A percentile compares a stretch with the other conserved stretches of the same genome.
Evolutionary conservation across 2,888 invertebrate species (phyloP).

Genomic region (Amblyteles armatorius): DNA sequence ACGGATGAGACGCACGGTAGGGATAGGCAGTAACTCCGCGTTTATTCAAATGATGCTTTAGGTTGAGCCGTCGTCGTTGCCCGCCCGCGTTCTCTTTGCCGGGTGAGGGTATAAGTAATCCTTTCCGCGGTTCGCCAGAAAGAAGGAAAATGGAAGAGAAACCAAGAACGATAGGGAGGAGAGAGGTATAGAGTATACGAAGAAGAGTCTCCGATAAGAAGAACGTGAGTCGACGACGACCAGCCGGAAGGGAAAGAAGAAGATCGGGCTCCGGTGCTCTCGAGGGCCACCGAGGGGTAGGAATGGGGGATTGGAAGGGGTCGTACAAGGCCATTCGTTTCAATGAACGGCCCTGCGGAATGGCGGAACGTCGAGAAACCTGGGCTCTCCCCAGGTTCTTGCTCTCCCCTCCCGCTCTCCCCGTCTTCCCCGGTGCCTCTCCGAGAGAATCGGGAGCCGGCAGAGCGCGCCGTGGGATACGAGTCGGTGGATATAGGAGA

Average conservation of each 20-base stretch:
- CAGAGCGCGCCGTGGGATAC: conserved; percentile 61
- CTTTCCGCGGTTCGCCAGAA: conserved; percentile 63
- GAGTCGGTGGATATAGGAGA: conserved; percentile 67
- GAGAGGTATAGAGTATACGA: conserved; percentile 31
- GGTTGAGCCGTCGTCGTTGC: conserved; percentile 73
- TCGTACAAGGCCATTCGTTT: conserved; percentile 81
- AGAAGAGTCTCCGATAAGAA: conserved; percentile 63
- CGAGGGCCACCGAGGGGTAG: conserved; percentile 56
- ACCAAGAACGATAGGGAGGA: conserved; percentile 50
- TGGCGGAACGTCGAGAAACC: conserved; percentile 71
- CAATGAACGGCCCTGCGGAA: conserved; percentile 80
- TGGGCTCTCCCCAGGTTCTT: conserved; percentile 45
- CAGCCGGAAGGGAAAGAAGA: conserved; percentile 69
- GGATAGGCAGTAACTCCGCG: conserved; percentile 78
- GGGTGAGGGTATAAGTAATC: conserved; percentile 78
- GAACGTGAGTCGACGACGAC: conserved; percentile 67
- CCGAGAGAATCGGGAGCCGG: conserved; percentile 71
- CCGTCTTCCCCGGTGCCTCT: conserved; percentile 66
- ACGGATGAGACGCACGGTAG: conserved; percentile 48
- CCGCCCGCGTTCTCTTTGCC: conserved; percentile 73
- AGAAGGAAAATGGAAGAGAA: conserved; percentile 67
- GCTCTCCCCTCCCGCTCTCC: conserved; percentile 67
- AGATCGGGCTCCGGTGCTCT: conserved; percentile 36
- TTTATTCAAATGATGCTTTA: conserved; percentile 84
- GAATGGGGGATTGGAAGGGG: conserved; percentile 65